These are phyloP conservation scores for Limnodromus scolopaceus DNA, from an alignment of 2,797 vertebrate species.

Conservation along the genomic window DNA sequence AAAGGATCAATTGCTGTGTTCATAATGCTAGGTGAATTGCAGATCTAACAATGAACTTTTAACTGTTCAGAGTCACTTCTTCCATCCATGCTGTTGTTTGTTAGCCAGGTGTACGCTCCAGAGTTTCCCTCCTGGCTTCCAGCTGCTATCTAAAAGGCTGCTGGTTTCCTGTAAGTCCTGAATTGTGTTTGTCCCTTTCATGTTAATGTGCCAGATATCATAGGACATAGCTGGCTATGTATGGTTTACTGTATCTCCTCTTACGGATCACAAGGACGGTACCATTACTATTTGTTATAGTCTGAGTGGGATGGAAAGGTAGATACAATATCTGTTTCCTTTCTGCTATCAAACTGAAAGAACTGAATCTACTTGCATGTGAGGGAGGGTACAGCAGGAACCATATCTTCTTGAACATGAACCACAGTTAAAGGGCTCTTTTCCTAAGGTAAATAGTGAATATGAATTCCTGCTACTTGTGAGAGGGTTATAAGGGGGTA, in stretches of 20 bases:
- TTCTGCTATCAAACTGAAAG: background rate
- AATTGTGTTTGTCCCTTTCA: background rate
- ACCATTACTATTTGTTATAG: background rate
- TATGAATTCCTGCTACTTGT: background rate
- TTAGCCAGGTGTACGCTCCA: background rate
- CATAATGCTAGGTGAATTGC: background rate
- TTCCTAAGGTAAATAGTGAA: background rate
- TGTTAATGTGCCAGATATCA: accelerated
- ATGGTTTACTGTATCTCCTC: background rate
- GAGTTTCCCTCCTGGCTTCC: background rate
- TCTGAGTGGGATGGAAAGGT: background rate
- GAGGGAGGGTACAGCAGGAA: background rate
- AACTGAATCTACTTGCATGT: background rate
- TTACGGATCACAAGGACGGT: background rate
- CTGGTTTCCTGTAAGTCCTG: background rate
- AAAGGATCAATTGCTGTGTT: background rate
- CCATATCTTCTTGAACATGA: background rate
- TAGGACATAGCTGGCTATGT: background rate
- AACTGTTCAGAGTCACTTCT: background rate
- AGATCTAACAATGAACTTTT: background rate
- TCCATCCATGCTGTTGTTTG: background rate
- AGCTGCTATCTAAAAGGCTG: background rate
- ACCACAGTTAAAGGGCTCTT: background rate
- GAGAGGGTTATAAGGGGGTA: background rate
- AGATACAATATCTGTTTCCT: background rate